These are phyloP conservation scores for Dorcus parallelipipedus DNA, from an alignment of 2,888 invertebrate species.

Conservation along the genomic window DNA sequence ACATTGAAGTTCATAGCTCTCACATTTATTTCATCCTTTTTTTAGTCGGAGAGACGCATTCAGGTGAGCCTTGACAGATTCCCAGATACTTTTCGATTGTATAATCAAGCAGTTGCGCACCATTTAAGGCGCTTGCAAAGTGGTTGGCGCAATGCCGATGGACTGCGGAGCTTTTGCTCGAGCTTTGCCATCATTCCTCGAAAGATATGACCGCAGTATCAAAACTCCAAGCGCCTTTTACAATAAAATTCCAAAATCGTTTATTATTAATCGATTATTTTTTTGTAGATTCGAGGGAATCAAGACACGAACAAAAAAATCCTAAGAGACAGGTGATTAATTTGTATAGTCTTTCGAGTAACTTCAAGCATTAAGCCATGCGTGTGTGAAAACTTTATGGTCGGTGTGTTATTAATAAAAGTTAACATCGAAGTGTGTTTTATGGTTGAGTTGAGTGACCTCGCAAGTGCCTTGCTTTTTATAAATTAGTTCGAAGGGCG, in stretches of 20 bases:
- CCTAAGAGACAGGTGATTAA: no score
- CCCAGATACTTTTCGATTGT: constrained; percentile 22
- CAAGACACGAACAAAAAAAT: no score
- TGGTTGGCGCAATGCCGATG: not conserved
- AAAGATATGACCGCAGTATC: no score
- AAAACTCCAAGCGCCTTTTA: no score
- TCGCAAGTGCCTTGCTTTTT: not conserved
- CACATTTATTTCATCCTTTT: not conserved
- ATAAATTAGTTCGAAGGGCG: no score
- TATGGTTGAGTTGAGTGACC: not conserved
- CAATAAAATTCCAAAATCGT: no score
- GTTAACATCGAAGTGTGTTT: constrained; percentile 1
- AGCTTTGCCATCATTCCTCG: not conserved
- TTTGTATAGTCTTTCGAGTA: no score
- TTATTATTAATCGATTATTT: no score
- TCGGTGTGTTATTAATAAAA: constrained; percentile 1
- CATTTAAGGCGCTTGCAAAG: not conserved
- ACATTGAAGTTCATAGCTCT: constrained; percentile 4
- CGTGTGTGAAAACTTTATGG: not conserved
- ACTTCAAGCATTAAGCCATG: not conserved
- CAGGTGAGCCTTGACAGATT: constrained; percentile 17
- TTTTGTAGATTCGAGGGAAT: no score
- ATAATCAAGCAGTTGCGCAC: constrained; percentile 18
- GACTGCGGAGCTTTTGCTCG: not conserved
- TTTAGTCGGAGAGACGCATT: constrained; percentile 4